Evolutionary conservation across 2,888 invertebrate species (phyloP), one percentile per base, ranked within the genome.

Genomic region (Ophioninae sp.): DNA sequence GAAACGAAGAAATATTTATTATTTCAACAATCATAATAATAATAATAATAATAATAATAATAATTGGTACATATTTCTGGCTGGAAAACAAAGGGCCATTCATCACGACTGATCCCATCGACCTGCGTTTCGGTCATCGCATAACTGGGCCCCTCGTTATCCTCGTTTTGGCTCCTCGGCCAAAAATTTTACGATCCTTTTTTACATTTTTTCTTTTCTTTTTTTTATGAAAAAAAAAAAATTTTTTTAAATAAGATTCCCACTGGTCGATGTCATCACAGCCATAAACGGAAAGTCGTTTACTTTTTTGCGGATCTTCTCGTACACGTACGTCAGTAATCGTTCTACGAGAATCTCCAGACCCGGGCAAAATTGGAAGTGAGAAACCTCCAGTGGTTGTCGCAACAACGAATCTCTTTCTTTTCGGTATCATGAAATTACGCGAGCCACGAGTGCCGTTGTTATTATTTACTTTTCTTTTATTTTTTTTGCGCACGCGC

Each of bases 71-170:
- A 10, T 67, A 30, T 68, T 64, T 69, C 72, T 39, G 20, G 6
- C 39, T 44, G 20, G 39, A 77, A 67, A 41, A 44, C 37, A 37
- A 21, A 21, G 37, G 59, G 41, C 56, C 62, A 64, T 70, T 70
- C 74, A 70, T 76, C 81, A 67, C 81, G 65, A 20, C 67, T 50
- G 64, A 73, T 57, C 62, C 67, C 68, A 78, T 76, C 70, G 79
- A 62, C 68, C 56, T 41, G 20, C 74, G 83, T 81, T 79, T 79
- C 83, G 85, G 79, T 85, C 73, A 64, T 68, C 50, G 81, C 67
- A 70, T 67, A 77, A 83, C 77, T 79, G 79, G 81, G 74, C 76
- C 74, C 78, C 57, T 75, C 62, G 72, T 69, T 79, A 70, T 67
- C 39, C 75, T 44, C 73, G 59, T 64, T 67, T 72, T 56, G 20